A percentile compares a stretch with the other conserved stretches of the same genome.
These are phyloP conservation scores for Matsumurasca onukii DNA, from an alignment of 1,140 invertebrate genomes.

Conservation along the genomic window DNA sequence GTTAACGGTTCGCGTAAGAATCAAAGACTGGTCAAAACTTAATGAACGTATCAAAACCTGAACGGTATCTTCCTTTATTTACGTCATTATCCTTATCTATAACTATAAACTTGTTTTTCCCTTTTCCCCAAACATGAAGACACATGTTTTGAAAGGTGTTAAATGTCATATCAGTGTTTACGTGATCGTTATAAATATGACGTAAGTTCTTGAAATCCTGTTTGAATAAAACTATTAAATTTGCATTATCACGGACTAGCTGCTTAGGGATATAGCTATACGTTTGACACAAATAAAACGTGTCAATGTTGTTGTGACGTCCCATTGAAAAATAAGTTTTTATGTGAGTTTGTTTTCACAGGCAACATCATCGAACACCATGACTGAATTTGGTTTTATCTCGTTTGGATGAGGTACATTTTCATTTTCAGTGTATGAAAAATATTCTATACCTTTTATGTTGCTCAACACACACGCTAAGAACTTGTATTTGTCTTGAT, in stretches of 20 bases:
- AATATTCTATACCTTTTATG: constrained; percentile 36
- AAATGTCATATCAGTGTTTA: constrained; percentile 37
- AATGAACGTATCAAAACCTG: constrained; percentile 22
- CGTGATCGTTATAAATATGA: constrained; percentile 48
- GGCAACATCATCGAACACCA: constrained; percentile 48
- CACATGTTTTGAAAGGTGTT: constrained; percentile 24
- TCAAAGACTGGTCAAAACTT: constrained; percentile 10
- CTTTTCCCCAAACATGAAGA: constrained; percentile 40
- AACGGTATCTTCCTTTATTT: no score
- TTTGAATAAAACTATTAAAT: constrained; percentile 48
- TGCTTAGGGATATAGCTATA: constrained; percentile 49
- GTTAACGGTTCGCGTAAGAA: neutral
- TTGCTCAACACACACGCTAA: constrained; percentile 41
- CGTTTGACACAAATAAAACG: constrained; percentile 49
- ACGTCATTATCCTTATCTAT: constrained; percentile 48
- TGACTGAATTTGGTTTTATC: constrained; percentile 39
- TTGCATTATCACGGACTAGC: constrained; percentile 47
- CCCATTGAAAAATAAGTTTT: constrained; percentile 46
- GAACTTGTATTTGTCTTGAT: constrained; percentile 46
- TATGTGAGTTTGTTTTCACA: constrained; percentile 31
- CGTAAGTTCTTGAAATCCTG: constrained; percentile 49
- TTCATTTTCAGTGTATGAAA: constrained; percentile 29
- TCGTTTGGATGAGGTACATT: constrained; percentile 34
- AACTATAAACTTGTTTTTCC: constrained; percentile 46
- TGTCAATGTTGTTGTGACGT: no score